Percentiles rank a stretch among this genome's conserved stretches.
These are phyloP conservation scores for Lepidonotus clava DNA, from an alignment of 2,888 invertebrate genomes.

Conservation along the genomic window DNA sequence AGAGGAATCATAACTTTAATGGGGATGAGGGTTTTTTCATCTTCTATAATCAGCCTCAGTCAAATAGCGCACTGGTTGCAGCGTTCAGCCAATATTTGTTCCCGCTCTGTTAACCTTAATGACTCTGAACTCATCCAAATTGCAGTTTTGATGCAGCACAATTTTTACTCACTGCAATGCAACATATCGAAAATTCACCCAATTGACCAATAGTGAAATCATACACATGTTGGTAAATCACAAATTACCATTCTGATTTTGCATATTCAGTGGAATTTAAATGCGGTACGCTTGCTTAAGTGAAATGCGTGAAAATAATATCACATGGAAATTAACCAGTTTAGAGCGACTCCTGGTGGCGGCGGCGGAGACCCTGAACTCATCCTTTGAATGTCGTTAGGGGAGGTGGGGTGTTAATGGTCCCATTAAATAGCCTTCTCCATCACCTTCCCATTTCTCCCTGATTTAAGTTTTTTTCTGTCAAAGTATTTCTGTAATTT, in stretches of 20 bases:
- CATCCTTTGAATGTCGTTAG: background rate
- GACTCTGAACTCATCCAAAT: background rate
- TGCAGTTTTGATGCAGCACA: too few relatives aligned
- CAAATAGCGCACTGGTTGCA: background rate
- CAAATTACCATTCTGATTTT: too few relatives aligned
- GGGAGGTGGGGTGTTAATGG: conserved; percentile 43
- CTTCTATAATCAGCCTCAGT: background rate
- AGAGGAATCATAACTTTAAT: background rate
- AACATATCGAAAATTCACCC: too few relatives aligned
- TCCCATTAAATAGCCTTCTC: background rate
- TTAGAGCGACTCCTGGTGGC: too few relatives aligned
- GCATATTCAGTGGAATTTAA: too few relatives aligned
- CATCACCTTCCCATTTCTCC: background rate
- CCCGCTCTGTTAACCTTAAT: background rate
- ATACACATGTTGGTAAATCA: too few relatives aligned
- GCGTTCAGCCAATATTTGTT: background rate
- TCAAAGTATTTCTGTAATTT: background rate
- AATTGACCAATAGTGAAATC: too few relatives aligned
- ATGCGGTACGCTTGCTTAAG: too few relatives aligned
- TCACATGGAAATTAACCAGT: too few relatives aligned
- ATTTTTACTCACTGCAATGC: too few relatives aligned
- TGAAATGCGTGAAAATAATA: too few relatives aligned
- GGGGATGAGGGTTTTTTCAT: background rate
- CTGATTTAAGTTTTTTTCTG: background rate
- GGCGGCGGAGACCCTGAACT: too few relatives aligned